A percentile compares a stretch with the other conserved stretches of the same genome.
Conservation (phyloP, 2,113 vertebrate genomes). For the Pogona vitticeps region DNA sequence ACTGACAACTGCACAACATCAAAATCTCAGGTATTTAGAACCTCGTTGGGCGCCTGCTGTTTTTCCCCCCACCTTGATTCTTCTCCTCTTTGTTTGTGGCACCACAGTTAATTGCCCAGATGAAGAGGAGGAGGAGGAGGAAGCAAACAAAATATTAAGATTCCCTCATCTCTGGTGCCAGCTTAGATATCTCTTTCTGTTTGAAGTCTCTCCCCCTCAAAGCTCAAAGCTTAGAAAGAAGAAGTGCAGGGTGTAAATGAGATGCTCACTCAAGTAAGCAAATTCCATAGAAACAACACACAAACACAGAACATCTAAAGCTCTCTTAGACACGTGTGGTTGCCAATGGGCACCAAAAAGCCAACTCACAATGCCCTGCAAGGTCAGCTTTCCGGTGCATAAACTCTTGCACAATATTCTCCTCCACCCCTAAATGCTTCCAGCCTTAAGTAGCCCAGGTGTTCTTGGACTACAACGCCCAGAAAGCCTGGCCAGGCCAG, state of each 20-base stretch:
- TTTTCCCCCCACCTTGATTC: background rate
- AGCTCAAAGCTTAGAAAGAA: background rate
- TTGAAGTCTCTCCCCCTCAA: background rate
- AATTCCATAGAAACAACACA: background rate
- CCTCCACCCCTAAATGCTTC: background rate
- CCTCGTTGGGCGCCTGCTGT: background rate
- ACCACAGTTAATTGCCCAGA: slow-evolving; percentile 4
- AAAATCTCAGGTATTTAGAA: background rate
- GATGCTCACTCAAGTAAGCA: background rate
- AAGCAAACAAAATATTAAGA: slow-evolving; percentile 10
- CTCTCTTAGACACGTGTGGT: background rate
- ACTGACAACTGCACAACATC: background rate
- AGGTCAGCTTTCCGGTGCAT: background rate
- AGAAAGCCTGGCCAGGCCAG: background rate
- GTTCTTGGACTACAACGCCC: background rate
- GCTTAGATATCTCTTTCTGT: slow-evolving; percentile 15
- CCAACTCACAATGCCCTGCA: background rate
- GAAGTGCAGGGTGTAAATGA: background rate
- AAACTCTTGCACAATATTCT: background rate
- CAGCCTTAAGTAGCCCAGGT: background rate
- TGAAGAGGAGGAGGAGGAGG: background rate
- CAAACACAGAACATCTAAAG: background rate
- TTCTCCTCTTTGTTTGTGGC: background rate
- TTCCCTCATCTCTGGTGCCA: background rate
- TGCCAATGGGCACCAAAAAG: background rate